These are phyloP conservation scores for Hedya salicella DNA, from an alignment of 2,888 invertebrate genomes.

Conservation along the genomic window DNA sequence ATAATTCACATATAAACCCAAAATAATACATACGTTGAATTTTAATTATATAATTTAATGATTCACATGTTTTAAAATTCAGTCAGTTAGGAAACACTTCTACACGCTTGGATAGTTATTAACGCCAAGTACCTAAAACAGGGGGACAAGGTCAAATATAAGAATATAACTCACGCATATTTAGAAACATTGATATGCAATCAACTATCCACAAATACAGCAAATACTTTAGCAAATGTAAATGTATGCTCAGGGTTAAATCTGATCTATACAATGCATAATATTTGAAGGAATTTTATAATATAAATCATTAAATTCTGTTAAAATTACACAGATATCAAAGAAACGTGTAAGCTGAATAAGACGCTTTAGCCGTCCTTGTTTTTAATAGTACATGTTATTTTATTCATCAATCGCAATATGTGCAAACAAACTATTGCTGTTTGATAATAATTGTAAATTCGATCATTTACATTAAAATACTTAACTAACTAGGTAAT, in stretches of 20 bases:
- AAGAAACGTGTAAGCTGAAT: too few relatives aligned
- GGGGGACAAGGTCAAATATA: slow-evolving; percentile 41
- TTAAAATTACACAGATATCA: too few relatives aligned
- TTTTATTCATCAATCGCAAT: not conserved
- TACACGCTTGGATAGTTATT: slow-evolving; percentile 32
- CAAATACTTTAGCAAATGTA: not conserved
- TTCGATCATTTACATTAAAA: slow-evolving; percentile 17
- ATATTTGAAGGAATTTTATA: too few relatives aligned
- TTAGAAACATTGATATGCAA: slow-evolving; percentile 16
- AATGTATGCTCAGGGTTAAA: not conserved
- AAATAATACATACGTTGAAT: slow-evolving; percentile 42
- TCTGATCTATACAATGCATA: not conserved
- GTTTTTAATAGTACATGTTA: not conserved
- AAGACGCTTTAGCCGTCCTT: too few relatives aligned
- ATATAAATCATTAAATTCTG: too few relatives aligned
- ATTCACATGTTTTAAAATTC: slow-evolving; percentile 11
- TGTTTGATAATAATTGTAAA: slow-evolving; percentile 3
- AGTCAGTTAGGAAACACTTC: not conserved
- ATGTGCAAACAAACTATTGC: not conserved
- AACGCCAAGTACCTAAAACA: slow-evolving; percentile 61
- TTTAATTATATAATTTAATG: slow-evolving; percentile 27
- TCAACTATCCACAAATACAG: not conserved
- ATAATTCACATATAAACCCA: slow-evolving; percentile 24
- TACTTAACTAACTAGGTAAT: slow-evolving; percentile 13
- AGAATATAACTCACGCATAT: slow-evolving; percentile 40